Base-by-base conservation (phyloP, 2,113 vertebrate species). In the Cololabis saira region DNA sequence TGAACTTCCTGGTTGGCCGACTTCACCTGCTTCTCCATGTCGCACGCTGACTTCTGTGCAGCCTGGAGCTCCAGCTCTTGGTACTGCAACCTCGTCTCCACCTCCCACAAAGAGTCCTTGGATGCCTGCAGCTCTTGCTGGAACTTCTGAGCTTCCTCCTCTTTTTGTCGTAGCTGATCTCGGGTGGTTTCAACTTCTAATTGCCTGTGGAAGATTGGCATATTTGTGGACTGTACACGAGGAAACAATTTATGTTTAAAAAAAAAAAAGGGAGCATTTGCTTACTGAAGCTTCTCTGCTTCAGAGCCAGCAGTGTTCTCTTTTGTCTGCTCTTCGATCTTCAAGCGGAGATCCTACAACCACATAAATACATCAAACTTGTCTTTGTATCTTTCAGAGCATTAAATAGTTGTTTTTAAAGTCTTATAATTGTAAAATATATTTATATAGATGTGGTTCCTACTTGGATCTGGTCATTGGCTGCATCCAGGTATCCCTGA, bases 381-480 rank as follows among this genome's bases (percentile, higher is more conserved):
- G 19, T 41, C 13, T 40, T 15, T 3, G 6, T 15, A 1, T 33
- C 4, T 30, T 68, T 44, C 42, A 60, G 2, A 51, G 30, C 19
- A 37, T 37, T 37, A 37, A 37, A 7, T 7, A 37, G 10, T 9
- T 11, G 10, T 7, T 37, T 37, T 37, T 37, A 58, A 40, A 45
- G 0, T 42, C 16, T 1, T 4, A 40, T 21, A 12, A 14, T n/a
- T 30, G 12, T 13, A 19, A 15, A 10, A 55, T 44, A 3, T 41
- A 11, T 12, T 37, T 14, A 12, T 12, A 19, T 1, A 15, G 37
- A 6, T 10, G 1, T 12, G 15, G 7, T 60, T 58, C 27, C 14
- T 91, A 95, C 94, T 91, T 94, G 93, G 65, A 93, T 88, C 60
- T 93, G 71, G 16, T 93, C 93, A 61, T 94, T 94, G 33, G 94